Conservation (phyloP, 2,797 vertebrate species). For the Manis javanica region DNA sequence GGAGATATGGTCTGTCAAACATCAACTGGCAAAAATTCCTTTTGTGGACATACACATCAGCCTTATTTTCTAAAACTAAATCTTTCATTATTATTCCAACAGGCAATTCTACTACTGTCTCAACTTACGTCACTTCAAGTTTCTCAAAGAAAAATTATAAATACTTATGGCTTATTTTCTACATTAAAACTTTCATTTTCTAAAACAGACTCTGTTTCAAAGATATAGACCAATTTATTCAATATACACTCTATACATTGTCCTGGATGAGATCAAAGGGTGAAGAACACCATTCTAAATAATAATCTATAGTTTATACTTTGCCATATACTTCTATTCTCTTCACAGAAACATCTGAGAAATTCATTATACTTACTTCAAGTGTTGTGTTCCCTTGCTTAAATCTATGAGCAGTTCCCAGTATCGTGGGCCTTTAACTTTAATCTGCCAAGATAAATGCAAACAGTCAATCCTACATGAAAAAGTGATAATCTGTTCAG, state of each 20-base stretch:
- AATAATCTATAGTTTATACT: neutral
- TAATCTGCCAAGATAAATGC: conserved; percentile 90
- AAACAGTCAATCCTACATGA: neutral
- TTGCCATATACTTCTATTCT: neutral
- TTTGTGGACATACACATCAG: neutral
- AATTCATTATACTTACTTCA: conserved; percentile 90
- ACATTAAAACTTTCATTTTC: conserved; percentile 50
- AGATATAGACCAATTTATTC: neutral
- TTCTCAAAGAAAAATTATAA: conserved; percentile 41
- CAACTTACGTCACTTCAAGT: conserved; percentile 13
- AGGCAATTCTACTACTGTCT: neutral
- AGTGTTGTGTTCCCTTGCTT: conserved; percentile 93
- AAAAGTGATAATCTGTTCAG: neutral
- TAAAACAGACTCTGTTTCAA: conserved; percentile 39
- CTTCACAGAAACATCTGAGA: neutral
- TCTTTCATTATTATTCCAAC: neutral
- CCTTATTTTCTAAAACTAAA: neutral
- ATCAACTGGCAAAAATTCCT: neutral
- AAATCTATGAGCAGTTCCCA: conserved; percentile 97
- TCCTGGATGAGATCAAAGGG: neutral
- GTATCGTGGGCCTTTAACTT: conserved; percentile 97
- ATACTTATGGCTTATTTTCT: conserved; percentile 15
- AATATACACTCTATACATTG: neutral
- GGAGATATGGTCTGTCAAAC: neutral
- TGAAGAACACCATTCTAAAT: neutral